Evolutionary conservation across 2,797 vertebrate species (phyloP).

Genomic region (Nyctibius grandis): DNA sequence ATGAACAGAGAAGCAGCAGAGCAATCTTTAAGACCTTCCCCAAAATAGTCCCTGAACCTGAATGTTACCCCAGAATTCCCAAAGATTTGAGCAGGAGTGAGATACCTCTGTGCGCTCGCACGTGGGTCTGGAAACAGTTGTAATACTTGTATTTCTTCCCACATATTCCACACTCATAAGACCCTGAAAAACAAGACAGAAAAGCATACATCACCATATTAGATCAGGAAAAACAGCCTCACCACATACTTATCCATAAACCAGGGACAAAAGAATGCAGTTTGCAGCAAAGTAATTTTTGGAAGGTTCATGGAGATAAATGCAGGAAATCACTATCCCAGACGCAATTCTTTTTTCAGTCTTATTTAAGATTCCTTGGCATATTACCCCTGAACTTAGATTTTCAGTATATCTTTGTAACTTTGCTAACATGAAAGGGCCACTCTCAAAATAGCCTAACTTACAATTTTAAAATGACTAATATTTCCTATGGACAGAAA

Average conservation of each 20-base stretch:
- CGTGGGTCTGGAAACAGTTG: constrained; percentile 99
- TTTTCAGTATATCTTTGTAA: constrained; percentile 24
- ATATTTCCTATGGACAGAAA: constrained; percentile 58
- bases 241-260: background rate
- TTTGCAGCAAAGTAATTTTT: constrained; percentile 1
- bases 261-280: background rate
- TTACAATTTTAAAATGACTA: constrained; percentile 50
- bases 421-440: constrained; percentile 11
- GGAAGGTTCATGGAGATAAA: constrained; percentile 20
- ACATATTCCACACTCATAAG: constrained; percentile 95
- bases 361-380: constrained; percentile 25
- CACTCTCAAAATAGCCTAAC: constrained; percentile 45
- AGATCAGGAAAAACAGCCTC: background rate
- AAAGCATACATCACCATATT: background rate
- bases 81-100: background rate
- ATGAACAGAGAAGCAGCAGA: background rate
- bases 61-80: background rate
- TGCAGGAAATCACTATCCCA: constrained; percentile 48
- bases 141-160: constrained; percentile 99
- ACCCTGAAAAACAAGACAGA: constrained; percentile 81
- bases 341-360: constrained; percentile 10
- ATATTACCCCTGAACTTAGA: background rate
- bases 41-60: background rate
- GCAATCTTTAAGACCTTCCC: background rate
- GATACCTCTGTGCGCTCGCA: constrained; percentile 95